phyloP scores from a whole-genome alignment of 1,140 invertebrate genomes.

The Drosophila pectinifera region DNA sequence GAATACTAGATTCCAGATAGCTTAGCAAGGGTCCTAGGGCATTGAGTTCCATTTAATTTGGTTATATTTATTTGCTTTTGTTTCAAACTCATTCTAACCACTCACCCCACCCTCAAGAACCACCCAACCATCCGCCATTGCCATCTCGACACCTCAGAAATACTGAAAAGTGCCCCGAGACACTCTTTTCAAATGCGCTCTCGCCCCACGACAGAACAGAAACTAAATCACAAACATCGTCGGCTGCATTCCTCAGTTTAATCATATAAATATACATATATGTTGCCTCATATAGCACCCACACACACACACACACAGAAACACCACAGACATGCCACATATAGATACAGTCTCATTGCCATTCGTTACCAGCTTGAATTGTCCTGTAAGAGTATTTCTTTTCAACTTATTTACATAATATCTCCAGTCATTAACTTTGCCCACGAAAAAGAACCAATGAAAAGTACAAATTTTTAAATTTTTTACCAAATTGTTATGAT shows the following conservation, averaged over 20 bases:
- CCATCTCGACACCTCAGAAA: conserved; percentile 42
- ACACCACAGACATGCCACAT: conserved; percentile 19
- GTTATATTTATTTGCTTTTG: conserved; percentile 24
- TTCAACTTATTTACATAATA: conserved; percentile 72
- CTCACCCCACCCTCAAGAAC: conserved; percentile 39
- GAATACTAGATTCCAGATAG: conserved; percentile 23
- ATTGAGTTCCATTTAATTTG: conserved; percentile 19
- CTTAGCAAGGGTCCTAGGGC: conserved; percentile 25
- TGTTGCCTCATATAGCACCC: conserved; percentile 36
- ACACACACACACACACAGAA: conserved; percentile 6
- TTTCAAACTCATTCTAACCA: conserved; percentile 48
- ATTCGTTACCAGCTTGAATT: conserved; percentile 66
- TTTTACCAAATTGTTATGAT: conserved; percentile 69
- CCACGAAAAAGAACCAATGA: conserved; percentile 49
- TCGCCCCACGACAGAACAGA: conserved; percentile 23
- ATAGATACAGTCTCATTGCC: conserved; percentile 52
- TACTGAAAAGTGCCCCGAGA: conserved; percentile 58
- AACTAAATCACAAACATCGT: conserved; percentile 28
- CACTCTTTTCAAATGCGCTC: conserved; percentile 77
- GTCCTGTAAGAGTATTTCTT: conserved; percentile 61
- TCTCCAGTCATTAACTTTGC: conserved; percentile 85
- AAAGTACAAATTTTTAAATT: conserved; percentile 54
- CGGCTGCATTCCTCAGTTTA: conserved; percentile 48
- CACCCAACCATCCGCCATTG: conserved; percentile 48
- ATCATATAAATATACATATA: conserved; percentile 17